Evolutionary conservation across 2,113 vertebrate species (phyloP).

Genomic region (Nothoprocta pentlandii): DNA sequence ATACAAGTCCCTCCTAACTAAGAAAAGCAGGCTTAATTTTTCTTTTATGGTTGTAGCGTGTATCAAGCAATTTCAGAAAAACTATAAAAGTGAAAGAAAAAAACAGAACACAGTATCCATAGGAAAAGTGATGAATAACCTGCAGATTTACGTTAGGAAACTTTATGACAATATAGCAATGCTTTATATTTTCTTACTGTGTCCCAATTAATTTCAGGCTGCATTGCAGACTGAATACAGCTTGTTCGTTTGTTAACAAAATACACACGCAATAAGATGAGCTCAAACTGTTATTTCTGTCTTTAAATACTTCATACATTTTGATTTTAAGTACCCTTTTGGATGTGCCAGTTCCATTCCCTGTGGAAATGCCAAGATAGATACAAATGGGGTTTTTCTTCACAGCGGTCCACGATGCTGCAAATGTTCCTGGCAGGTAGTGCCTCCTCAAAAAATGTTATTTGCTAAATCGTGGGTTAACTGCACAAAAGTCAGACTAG

Average conservation of each 20-base stretch:
- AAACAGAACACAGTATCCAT: background rate
- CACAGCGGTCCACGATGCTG: slow-evolving; percentile 82
- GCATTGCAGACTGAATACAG: background rate
- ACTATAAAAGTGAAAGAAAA: background rate
- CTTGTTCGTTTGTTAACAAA: background rate
- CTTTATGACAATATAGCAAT: rapidly evolving
- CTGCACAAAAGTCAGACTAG: slow-evolving; percentile 75
- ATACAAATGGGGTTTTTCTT: slow-evolving; percentile 67
- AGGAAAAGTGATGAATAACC: background rate
- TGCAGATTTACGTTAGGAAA: background rate
- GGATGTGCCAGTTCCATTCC: background rate
- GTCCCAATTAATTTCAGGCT: background rate
- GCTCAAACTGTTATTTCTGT: background rate
- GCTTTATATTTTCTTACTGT: background rate
- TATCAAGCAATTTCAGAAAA: background rate
- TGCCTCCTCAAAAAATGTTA: slow-evolving; percentile 68
- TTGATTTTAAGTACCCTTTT: background rate
- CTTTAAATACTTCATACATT: background rate
- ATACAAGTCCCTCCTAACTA: background rate
- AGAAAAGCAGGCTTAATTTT: background rate
- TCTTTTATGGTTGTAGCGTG: background rate
- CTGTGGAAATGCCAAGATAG: background rate
- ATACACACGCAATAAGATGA: background rate
- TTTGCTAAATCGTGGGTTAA: slow-evolving; percentile 76
- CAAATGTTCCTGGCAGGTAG: slow-evolving; percentile 72